A percentile compares a stretch with the other conserved stretches of the same genome.
Evolutionary conservation across 2,888 invertebrate species (phyloP).

Genomic region (Tenthredo notha): DNA sequence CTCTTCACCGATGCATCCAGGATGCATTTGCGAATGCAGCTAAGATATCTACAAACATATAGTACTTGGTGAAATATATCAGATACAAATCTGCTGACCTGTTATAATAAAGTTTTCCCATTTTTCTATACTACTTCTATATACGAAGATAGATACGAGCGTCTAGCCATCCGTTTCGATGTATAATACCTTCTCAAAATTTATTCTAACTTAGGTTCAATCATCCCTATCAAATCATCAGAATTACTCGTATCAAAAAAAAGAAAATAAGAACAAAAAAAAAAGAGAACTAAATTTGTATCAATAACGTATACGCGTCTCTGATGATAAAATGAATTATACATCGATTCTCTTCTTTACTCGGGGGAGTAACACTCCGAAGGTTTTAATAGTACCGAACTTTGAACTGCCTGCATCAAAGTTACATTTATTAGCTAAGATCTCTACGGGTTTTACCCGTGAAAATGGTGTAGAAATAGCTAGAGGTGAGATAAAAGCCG

Average conservation of each 20-base stretch:
- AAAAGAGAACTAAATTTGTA: background rate
- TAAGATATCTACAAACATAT: background rate
- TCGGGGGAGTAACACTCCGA: background rate
- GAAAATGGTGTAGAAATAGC: background rate
- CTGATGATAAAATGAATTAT: conserved; percentile 3
- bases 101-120: conserved; percentile 11
- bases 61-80: background rate
- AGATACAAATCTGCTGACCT: conserved; percentile 36
- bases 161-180: background rate
- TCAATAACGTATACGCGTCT: background rate
- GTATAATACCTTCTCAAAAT: background rate
- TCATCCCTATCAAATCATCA: background rate
- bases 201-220: background rate
- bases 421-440: conserved; percentile 24
- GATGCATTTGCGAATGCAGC: background rate
- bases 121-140: background rate
- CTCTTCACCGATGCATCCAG: background rate
- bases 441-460: background rate
- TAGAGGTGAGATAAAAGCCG: background rate
- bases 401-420: conserved; percentile 14
- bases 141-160: background rate
- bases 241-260: too few relatives aligned
- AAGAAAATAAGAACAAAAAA: too few relatives aligned
- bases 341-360: background rate
- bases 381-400: conserved; percentile 2